Evolutionary conservation across 2,797 vertebrate species (phyloP), one percentile per base, ranked within the genome.

Genomic region (Neosalanx taihuensis): DNA sequence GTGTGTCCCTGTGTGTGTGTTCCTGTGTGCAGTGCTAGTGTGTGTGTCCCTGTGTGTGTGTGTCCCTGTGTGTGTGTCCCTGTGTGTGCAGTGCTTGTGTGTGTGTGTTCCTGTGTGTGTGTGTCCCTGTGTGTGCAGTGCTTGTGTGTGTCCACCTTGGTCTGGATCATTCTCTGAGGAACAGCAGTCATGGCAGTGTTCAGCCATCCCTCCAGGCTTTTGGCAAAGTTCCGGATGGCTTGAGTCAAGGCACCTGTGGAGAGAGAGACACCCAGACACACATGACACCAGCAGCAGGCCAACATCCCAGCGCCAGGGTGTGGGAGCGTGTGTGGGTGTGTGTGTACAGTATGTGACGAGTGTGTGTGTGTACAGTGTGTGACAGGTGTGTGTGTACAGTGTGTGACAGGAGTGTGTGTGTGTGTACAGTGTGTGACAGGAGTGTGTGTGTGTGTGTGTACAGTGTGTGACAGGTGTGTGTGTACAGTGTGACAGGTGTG

Each of bases 161-260:
- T 95, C 90, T 98, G 96, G 85, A 99, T 91, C 80, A 98, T 93
- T 85, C 95, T 94, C 30, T 95, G 95, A 5, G 97, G 95, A 85
- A 96, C 95, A 82, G 94, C 94, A 46, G 90, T 95, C 97, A 99
- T 98, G 82, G 98, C 97, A 3, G 93, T 97, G 78, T 92, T 96
- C 79, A 99, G 90, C 98, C 97, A 99, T 74, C 97, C 94, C 88
- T 99, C 98, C 89, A 99, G 87, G 84, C 97, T 98, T 94, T 99
- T 99, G 93, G 98, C 98, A 89, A 99, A 99, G 75, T 99, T 99
- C 63, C 98, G 93, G 86, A 99, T 99, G 29, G 97, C 97, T 93
- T 99, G 98, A 6, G 98, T 99, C 89, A 99, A 92, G 13, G 98
- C 96, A 92, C 98, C 98, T 99, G 70, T 9, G 59, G 17, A 33